Base-by-base conservation (phyloP, 2,797 vertebrate species). In the Xenentodon cancila region DNA sequence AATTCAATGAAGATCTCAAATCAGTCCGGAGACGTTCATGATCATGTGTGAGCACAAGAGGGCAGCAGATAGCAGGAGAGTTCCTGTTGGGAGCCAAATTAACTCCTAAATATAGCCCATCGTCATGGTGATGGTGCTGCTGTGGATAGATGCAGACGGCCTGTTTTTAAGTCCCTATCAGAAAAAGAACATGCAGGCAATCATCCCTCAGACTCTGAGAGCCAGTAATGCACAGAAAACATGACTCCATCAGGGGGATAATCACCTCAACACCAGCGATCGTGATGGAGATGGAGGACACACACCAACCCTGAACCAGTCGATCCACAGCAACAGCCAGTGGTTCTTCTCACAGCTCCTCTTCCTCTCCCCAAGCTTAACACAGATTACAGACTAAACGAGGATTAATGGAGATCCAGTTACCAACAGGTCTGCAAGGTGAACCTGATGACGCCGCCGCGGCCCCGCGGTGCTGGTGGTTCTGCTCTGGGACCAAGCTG, bases 381-480 rank as follows among this genome's bases (percentile, higher is more conserved):
- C 58, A 32, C 50, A 64, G 75, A 84, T 79, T 84, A 78, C 15
- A n/a, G 67, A 42, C n/a, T 85, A 43, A 82, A 61, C 53, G 34
- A 40, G 75, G 84, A 88, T 86, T 72, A 64, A 51, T 77, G 43
- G 45, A 57, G 59, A 82, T 81, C 74, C 68, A 49, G 63, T 70
- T 58, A 75, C 37, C 57, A 53, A 53, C 25, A 64, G 46, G 46
- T 53, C 49, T 64, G 25, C 43, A 46, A 46, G 55, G 54, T 58
- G 50, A 75, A 75, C 37, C 63, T 45, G 52, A 64, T 56, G 25
- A n/a, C 27, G 30, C 30, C 9, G 48, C 19, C 22, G 20, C 7
- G 21, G 16, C 18, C 16, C 5, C 37, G 48, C 30, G n/a, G 25
- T n/a, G n/a, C n/a, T 25, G 25, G 25, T 25, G 25, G 3, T 25